A percentile compares a stretch with the other conserved stretches of the same genome.
phyloP scores from a whole-genome alignment of 1,140 invertebrate species.

The Liolophura sinensis region DNA sequence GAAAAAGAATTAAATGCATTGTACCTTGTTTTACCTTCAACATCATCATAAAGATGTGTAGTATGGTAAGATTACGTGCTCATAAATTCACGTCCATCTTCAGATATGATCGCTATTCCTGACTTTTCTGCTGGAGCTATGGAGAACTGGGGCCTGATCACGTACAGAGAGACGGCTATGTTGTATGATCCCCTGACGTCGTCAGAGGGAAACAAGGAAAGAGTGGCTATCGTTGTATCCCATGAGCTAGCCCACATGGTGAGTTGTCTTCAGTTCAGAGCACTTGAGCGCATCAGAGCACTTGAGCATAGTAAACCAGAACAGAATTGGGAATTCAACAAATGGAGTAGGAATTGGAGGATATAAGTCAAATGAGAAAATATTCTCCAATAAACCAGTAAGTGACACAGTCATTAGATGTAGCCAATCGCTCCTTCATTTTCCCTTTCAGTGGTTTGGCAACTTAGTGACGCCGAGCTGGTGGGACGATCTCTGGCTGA shows the following conservation, averaged over 20 bases:
- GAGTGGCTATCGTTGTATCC: conserved; percentile 74
- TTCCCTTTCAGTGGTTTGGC: conserved; percentile 40
- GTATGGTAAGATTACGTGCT: no score
- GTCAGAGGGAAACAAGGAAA: conserved; percentile 60
- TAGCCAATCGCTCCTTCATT: no score
- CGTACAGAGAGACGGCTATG: conserved; percentile 81
- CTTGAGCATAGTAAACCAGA: no score
- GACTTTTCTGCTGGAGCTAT: conserved; percentile 95
- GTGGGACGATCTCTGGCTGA: conserved; percentile 55
- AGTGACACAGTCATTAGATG: no score
- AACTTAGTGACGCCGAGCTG: conserved; percentile 43
- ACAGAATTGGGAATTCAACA: no score
- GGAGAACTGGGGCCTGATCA: conserved; percentile 93
- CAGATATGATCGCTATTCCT: conserved; percentile 90
- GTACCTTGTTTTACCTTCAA: conserved; percentile 6
- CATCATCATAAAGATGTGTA: not conserved
- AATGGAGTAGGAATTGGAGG: no score
- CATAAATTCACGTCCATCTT: conserved; percentile 20
- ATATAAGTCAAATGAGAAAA: no score
- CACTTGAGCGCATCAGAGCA: not conserved
- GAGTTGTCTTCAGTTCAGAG: not conserved
- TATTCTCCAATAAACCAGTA: no score
- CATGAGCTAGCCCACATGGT: conserved; percentile 82
- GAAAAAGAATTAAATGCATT: conserved; percentile 14
- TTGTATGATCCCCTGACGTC: conserved; percentile 67